Evolutionary conservation across 2,888 invertebrate species (phyloP).

Genomic region (Sceliomorpha sp.): DNA sequence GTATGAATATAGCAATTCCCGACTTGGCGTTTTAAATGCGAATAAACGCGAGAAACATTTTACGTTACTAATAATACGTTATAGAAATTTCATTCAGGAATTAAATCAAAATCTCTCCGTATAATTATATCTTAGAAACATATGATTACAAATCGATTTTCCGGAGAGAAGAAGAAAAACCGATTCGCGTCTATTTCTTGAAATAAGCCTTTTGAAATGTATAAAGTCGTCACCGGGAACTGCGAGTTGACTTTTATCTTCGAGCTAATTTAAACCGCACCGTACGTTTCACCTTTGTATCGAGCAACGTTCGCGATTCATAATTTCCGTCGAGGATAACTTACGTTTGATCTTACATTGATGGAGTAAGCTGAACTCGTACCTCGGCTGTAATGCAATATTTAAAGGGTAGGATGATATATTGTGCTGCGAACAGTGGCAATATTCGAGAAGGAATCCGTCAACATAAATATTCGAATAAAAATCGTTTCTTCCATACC

Average conservation of each 20-base stretch:
- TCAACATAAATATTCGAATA: slow-evolving; percentile 46
- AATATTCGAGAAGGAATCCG: slow-evolving; percentile 34
- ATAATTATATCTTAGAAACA: no score
- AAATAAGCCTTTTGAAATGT: no score
- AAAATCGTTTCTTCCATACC: slow-evolving; percentile 17
- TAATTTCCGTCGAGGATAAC: slow-evolving; percentile 37
- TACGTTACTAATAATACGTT: no score
- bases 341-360: slow-evolving; percentile 57
- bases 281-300: slow-evolving; percentile 25
- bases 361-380: slow-evolving; percentile 34
- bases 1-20: no score
- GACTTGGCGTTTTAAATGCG: no score
- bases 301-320: slow-evolving; percentile 36
- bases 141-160: no score
- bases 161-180: no score
- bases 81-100: no score
- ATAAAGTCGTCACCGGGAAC: no score
- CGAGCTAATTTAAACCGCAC: slow-evolving; percentile 23
- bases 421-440: slow-evolving; percentile 39
- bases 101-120: no score
- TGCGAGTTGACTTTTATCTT: neutral
- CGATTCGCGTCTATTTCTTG: no score
- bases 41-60: no score
- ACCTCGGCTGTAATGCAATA: slow-evolving; percentile 63
- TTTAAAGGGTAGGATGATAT: slow-evolving; percentile 60